Percentiles rank a stretch among this genome's conserved stretches.
These are phyloP conservation scores for Scortum barcoo DNA, from an alignment of 2,113 vertebrate genomes.

Conservation along the genomic window DNA sequence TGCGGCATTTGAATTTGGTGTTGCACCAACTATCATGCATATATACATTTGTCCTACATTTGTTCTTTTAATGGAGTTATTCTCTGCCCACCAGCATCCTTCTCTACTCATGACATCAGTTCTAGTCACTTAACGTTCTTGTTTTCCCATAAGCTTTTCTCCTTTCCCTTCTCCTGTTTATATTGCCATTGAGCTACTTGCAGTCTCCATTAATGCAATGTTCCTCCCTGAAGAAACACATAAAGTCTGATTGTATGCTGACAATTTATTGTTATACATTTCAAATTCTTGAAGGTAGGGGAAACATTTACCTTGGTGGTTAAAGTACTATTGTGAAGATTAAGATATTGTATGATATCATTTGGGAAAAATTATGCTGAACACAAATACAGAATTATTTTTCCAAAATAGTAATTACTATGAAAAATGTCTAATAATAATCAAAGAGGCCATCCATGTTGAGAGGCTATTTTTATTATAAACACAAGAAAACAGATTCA, in stretches of 20 bases:
- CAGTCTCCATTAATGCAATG: neutral
- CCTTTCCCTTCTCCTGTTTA: neutral
- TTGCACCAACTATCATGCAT: constrained; percentile 8
- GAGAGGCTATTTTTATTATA: neutral
- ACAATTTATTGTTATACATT: constrained; percentile 1
- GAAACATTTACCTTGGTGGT: neutral
- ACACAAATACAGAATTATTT: neutral
- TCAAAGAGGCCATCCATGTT: neutral
- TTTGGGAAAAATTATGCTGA: neutral
- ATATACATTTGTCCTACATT: neutral
- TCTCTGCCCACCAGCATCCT: neutral
- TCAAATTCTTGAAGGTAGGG: neutral
- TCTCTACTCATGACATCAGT: neutral
- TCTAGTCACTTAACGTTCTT: neutral
- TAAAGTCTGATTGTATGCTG: neutral
- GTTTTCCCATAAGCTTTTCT: neutral
- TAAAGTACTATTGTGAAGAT: neutral
- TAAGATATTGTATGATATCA: neutral
- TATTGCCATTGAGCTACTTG: neutral
- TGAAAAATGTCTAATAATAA: neutral
- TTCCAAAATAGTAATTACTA: neutral
- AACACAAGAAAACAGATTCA: too few species aligned
- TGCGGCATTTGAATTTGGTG: neutral
- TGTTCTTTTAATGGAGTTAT: neutral
- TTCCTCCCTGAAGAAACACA: neutral